phyloP scores from a whole-genome alignment of 2,797 vertebrate genomes.

The Danio choprae region DNA sequence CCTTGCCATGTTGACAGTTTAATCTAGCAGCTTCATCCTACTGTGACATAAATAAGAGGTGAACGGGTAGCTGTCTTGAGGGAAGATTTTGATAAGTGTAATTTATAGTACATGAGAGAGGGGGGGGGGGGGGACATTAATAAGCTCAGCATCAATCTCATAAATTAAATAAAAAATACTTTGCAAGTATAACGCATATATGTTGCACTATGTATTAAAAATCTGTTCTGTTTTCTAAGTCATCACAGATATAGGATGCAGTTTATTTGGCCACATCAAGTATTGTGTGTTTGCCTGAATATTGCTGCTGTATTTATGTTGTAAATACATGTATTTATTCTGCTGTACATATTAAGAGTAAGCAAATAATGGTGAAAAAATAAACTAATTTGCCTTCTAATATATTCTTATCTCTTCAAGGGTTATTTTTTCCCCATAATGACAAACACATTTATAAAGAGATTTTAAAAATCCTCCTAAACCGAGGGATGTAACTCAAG shows the following conservation, averaged over 20 bases:
- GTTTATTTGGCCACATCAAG: background rate
- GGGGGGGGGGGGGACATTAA: too few species aligned
- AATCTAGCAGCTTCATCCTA: background rate
- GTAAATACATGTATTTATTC: constrained; percentile 2
- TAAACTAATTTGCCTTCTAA: background rate
- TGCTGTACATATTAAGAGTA: background rate
- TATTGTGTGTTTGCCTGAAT: background rate
- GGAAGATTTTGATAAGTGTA: background rate
- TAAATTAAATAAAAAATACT: background rate
- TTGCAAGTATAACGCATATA: background rate
- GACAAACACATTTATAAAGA: too few species aligned
- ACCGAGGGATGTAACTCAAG: too few species aligned
- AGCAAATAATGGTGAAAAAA: background rate
- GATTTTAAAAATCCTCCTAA: too few species aligned
- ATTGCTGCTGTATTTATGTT: background rate
- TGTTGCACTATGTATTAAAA: background rate
- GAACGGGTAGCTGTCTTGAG: background rate
- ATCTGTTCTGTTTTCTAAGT: background rate
- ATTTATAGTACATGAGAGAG: constrained; percentile 7
- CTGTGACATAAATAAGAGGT: constrained; percentile 7
- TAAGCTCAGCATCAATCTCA: background rate
- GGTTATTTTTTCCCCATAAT: too few species aligned
- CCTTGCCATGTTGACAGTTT: constrained; percentile 15
- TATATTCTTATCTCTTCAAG: background rate
- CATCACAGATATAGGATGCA: background rate